These are phyloP conservation scores for Psettodes erumei DNA, from an alignment of 2,113 vertebrate species.

Conservation along the genomic window DNA sequence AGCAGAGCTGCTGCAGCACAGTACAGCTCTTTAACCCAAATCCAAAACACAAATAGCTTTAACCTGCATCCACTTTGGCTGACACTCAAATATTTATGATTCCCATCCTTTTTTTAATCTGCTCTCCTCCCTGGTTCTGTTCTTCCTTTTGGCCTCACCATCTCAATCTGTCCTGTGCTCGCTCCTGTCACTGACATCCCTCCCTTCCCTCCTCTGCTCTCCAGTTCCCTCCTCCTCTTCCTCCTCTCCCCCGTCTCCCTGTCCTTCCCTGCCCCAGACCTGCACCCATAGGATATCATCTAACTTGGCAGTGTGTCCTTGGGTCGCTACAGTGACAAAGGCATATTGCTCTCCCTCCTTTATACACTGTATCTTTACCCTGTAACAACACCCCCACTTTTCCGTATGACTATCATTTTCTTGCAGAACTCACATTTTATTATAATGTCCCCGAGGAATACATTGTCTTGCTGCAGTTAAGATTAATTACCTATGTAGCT, in stretches of 20 bases:
- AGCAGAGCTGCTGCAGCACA: not conserved
- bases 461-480: constrained; percentile 21
- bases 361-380: constrained; percentile 39
- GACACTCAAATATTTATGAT: constrained; percentile 62
- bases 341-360: constrained; percentile 59
- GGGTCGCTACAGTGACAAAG: constrained; percentile 70
- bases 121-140: constrained; percentile 9
- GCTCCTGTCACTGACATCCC: constrained; percentile 15
- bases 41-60: constrained; percentile 32
- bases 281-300: constrained; percentile 73
- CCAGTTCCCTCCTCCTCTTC: constrained; percentile 36
- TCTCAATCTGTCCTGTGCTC: constrained; percentile 7
- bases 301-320: constrained; percentile 77
- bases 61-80: constrained; percentile 13
- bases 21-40: not conserved
- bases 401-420: constrained; percentile 36
- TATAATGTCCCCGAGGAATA: constrained; percentile 20
- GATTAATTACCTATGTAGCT: constrained; percentile 45
- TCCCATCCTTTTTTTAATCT: constrained; percentile 12
- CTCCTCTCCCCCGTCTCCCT: constrained; percentile 46
- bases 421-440: constrained; percentile 19
- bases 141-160: constrained; percentile 9
- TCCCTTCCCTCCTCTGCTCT: constrained; percentile 26
- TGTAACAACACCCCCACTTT: constrained; percentile 28
- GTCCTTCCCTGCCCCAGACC: constrained; percentile 70